Evolutionary conservation across 2,113 vertebrate genomes (phyloP).

Genomic region (Pseudorhombus dupliciocellatus): DNA sequence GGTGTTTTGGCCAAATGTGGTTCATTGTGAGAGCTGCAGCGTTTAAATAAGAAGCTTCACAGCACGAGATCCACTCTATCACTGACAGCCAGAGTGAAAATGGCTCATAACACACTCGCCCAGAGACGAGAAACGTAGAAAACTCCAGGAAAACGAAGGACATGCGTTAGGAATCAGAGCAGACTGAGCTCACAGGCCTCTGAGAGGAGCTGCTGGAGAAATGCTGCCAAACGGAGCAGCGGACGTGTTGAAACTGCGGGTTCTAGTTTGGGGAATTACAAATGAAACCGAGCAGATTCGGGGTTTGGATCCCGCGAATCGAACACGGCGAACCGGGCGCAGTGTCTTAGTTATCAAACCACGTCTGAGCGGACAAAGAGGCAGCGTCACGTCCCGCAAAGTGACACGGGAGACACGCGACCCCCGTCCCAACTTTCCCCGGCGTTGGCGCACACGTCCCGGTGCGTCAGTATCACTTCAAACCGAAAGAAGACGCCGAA

Average conservation of each 20-base stretch:
- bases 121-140: neutral
- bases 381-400: constrained; percentile 52
- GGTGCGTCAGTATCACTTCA: neutral
- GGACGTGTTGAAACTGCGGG: neutral
- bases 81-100: neutral
- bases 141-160: neutral
- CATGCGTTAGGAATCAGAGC: constrained; percentile 10
- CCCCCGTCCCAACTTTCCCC: constrained; percentile 54
- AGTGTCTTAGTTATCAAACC: constrained; percentile 11
- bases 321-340: neutral
- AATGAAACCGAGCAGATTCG: neutral
- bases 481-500: neutral
- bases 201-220: constrained; percentile 20
- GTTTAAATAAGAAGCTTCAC: constrained; percentile 14
- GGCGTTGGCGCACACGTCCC: neutral
- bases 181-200: constrained; percentile 41
- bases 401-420: constrained; percentile 25
- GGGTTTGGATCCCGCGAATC: neutral
- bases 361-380: constrained; percentile 73
- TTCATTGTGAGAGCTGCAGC: constrained; percentile 34
- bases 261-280: neutral
- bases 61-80: neutral
- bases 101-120: neutral
- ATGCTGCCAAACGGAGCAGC: neutral
- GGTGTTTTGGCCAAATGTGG: constrained; percentile 48